Evolutionary conservation across 2,888 invertebrate genomes (phyloP).

Genomic region (Tuberolachnus salignus): DNA sequence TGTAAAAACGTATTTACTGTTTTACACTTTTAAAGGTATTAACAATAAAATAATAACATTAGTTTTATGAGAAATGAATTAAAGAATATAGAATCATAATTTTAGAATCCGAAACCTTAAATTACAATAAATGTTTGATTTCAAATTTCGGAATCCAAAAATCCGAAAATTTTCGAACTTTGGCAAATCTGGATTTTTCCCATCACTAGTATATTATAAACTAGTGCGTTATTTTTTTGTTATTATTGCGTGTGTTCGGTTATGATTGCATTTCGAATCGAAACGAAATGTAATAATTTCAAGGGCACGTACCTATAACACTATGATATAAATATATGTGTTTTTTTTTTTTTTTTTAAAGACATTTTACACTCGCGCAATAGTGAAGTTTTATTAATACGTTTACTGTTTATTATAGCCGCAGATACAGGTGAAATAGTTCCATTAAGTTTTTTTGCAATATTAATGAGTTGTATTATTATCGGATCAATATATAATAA

Average conservation of each 20-base stretch:
- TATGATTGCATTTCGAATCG: constrained; percentile 14
- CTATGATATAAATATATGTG: neutral
- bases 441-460: neutral
- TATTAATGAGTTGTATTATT: neutral
- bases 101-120: too few species aligned
- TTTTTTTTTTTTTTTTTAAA: constrained; percentile 1
- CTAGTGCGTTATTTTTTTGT: neutral
- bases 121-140: too few species aligned
- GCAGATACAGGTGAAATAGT: neutral
- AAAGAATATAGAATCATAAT: too few species aligned
- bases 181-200: too few species aligned
- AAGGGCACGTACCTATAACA: constrained; percentile 7
- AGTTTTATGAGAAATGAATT: too few species aligned
- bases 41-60: too few species aligned
- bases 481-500: neutral
- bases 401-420: neutral
- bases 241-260: neutral
- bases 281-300: neutral
- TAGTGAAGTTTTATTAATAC: neutral
- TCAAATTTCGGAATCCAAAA: too few species aligned
- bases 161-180: too few species aligned
- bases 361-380: neutral
- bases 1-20: too few species aligned
- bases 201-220: too few species aligned
- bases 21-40: too few species aligned